Evolutionary conservation across 1,140 invertebrate species (phyloP).

Genomic region (Lordiphosa collinella): DNA sequence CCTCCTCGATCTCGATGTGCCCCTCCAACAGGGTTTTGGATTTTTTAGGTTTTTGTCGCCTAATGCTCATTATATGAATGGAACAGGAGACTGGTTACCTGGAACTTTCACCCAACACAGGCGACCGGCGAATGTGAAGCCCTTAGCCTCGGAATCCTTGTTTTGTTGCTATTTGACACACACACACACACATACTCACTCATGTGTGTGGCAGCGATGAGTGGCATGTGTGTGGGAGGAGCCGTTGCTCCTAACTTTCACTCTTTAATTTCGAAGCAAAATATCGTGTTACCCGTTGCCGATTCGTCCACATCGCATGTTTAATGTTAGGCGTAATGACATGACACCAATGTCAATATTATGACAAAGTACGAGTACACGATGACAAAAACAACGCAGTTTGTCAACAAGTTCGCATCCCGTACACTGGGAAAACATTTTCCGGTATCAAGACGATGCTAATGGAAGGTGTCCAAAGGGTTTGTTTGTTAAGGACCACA

Average conservation of each 20-base stretch:
- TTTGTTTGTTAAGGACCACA: background rate
- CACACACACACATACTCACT: too few relatives aligned
- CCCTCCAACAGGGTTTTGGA: slow-evolving; percentile 1
- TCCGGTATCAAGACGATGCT: background rate
- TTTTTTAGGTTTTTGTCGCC: slow-evolving; percentile 23
- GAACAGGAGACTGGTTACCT: slow-evolving; percentile 14
- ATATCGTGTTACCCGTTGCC: slow-evolving; percentile 11
- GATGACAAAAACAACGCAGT: slow-evolving; percentile 18
- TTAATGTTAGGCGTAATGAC: slow-evolving; percentile 69
- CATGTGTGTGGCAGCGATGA: slow-evolving; percentile 24
- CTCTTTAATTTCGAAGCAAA: background rate
- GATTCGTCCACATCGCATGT: slow-evolving; percentile 51
- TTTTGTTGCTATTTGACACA: slow-evolving; percentile 32
- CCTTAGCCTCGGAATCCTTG: slow-evolving; percentile 36
- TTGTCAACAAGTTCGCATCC: slow-evolving; percentile 64
- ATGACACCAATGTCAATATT: slow-evolving; percentile 76
- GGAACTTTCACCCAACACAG: slow-evolving; percentile 56
- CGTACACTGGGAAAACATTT: slow-evolving; percentile 22
- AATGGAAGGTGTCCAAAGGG: background rate
- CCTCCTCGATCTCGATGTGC: slow-evolving; percentile 35
- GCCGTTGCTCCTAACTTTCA: slow-evolving; percentile 19
- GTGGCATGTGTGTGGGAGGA: slow-evolving; percentile 35
- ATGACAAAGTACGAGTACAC: slow-evolving; percentile 45
- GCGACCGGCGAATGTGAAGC: slow-evolving; percentile 60
- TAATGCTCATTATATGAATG: slow-evolving; percentile 19